These are phyloP conservation scores for Standfussiana lucernea DNA, from an alignment of 2,888 invertebrate species.

Conservation along the genomic window DNA sequence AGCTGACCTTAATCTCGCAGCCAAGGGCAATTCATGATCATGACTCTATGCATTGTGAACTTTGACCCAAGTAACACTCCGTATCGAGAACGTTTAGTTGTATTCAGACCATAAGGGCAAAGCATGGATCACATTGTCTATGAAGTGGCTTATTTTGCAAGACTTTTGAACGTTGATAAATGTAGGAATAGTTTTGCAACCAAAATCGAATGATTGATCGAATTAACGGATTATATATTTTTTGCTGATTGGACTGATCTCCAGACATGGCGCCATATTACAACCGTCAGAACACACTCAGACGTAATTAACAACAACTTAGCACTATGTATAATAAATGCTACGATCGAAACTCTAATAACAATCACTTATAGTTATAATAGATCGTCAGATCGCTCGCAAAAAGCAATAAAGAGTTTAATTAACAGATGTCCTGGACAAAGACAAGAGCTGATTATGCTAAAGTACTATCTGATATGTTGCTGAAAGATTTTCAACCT, in stretches of 20 bases:
- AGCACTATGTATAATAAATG: constrained; percentile 20
- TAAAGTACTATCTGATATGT: constrained; percentile 61
- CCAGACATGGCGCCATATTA: constrained; percentile 38
- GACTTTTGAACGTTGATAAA: background rate
- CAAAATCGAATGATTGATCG: constrained; percentile 8
- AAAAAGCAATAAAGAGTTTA: constrained; percentile 67
- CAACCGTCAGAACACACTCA: constrained; percentile 4
- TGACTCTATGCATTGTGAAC: constrained; percentile 51
- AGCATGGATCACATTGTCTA: constrained; percentile 17
- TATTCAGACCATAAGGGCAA: constrained; percentile 36
- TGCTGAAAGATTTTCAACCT: constrained; percentile 53
- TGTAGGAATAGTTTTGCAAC: constrained; percentile 1
- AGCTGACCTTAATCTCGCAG: constrained; percentile 50
- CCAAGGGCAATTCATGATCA: constrained; percentile 54
- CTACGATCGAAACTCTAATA: constrained; percentile 39
- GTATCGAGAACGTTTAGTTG: constrained; percentile 44
- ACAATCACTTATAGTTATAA: constrained; percentile 53
- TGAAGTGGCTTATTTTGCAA: constrained; percentile 16
- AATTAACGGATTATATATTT: constrained; percentile 11
- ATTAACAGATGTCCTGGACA: constrained; percentile 71
- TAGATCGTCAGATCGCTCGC: constrained; percentile 57
- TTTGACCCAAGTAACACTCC: constrained; percentile 55
- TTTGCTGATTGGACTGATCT: constrained; percentile 7
- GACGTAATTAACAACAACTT: constrained; percentile 29
- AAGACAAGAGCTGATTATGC: constrained; percentile 77